phyloP scores from a whole-genome alignment of 2,888 invertebrate species.

The Parnassius glacialis region DNA sequence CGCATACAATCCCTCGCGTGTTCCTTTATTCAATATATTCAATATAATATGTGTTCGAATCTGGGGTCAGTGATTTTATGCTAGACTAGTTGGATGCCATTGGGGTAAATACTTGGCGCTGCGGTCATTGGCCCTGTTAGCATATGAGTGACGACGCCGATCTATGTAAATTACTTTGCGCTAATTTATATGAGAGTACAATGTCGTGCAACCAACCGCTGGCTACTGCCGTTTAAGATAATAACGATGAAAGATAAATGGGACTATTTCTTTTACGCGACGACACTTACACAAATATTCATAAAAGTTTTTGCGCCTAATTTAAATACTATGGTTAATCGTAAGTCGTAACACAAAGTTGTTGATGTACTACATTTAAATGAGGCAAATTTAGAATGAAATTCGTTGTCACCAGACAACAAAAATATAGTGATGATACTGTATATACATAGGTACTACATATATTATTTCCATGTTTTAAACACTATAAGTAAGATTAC shows the following conservation, averaged over 20 bases:
- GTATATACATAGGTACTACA: too few species aligned
- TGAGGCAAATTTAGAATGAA: too few species aligned
- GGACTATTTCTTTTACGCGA: too few species aligned
- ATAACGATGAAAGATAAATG: background rate
- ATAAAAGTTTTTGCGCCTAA: too few species aligned
- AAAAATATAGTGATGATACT: too few species aligned
- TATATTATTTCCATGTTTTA: too few species aligned
- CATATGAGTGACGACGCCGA: constrained; percentile 46
- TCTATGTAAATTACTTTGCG: constrained; percentile 58
- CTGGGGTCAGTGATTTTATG: constrained; percentile 45
- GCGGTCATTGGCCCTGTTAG: constrained; percentile 63
- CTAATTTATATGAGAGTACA: constrained; percentile 56
- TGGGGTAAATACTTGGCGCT: constrained; percentile 48
- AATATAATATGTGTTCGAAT: constrained; percentile 35
- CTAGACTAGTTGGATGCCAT: constrained; percentile 37
- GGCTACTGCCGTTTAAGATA: background rate
- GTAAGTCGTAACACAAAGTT: too few species aligned
- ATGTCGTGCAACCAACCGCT: constrained; percentile 32
- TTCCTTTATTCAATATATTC: constrained; percentile 14
- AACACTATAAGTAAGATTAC: too few species aligned
- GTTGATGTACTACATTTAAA: too few species aligned
- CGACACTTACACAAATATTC: too few species aligned
- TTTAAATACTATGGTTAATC: too few species aligned
- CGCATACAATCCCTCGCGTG: background rate
- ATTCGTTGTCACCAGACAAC: too few species aligned